Evolutionary conservation across 2,888 invertebrate genomes (phyloP).

Genomic region (Drosophila paracracens): DNA sequence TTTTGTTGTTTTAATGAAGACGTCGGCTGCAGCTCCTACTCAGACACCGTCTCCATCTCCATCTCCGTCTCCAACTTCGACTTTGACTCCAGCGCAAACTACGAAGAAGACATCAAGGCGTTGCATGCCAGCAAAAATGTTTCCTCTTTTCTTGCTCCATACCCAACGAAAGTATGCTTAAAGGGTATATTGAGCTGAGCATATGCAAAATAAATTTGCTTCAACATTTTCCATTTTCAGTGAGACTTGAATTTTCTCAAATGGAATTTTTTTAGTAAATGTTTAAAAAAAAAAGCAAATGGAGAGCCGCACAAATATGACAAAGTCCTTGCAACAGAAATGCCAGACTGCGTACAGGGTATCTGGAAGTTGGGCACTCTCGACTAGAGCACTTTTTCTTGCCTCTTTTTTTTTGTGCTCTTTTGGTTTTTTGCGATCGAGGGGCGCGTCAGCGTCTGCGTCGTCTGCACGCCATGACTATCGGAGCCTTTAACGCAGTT

Average conservation of each 20-base stretch:
- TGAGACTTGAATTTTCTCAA: neutral
- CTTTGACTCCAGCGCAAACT: constrained; percentile 12
- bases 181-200: neutral
- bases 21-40: constrained; percentile 54
- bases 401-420: constrained; percentile 3
- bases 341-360: neutral
- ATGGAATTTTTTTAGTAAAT: neutral
- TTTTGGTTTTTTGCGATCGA: constrained; percentile 56
- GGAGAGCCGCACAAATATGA: neutral
- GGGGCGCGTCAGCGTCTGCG: constrained; percentile 76
- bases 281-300: neutral
- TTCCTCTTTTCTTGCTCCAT: constrained; percentile 40
- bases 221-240: neutral
- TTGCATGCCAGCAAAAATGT: constrained; percentile 76
- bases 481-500: constrained; percentile 26
- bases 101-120: constrained; percentile 76
- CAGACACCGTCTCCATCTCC: neutral
- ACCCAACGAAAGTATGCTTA: neutral
- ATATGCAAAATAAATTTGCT: neutral
- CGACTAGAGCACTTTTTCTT: neutral
- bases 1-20: constrained; percentile 83
- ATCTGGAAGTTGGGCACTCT: neutral
- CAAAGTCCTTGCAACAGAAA: neutral
- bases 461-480: constrained; percentile 72
- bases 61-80: constrained; percentile 3